phyloP scores from a whole-genome alignment of 2,113 vertebrate genomes.

The Herpailurus yagouaroundi region DNA sequence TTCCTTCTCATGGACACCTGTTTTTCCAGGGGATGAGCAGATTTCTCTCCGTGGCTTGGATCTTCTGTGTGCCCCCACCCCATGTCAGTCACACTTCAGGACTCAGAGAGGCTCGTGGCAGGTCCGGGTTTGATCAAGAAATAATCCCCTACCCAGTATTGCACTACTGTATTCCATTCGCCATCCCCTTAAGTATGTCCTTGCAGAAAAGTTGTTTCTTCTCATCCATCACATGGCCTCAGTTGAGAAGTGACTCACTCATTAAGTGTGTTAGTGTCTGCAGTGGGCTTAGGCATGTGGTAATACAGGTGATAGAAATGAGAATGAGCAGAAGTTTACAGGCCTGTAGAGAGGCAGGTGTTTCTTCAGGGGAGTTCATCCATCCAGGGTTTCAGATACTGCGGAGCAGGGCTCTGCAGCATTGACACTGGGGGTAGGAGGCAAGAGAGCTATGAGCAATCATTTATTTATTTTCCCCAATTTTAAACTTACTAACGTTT shows the following conservation, averaged over 20 bases:
- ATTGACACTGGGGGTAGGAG: neutral
- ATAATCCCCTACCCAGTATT: neutral
- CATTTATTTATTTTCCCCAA: neutral
- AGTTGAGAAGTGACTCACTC: neutral
- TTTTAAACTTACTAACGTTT: neutral
- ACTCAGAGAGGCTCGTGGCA: neutral
- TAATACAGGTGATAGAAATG: neutral
- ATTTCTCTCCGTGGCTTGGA: neutral
- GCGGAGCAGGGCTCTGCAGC: neutral
- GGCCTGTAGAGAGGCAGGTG: neutral
- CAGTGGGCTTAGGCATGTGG: neutral
- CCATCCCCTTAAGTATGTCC: neutral
- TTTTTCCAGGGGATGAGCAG: neutral
- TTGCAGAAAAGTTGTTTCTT: neutral
- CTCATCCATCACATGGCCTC: neutral
- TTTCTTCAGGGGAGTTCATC: neutral
- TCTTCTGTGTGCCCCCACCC: neutral
- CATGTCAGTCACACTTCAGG: neutral
- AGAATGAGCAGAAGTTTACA: neutral
- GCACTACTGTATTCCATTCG: neutral
- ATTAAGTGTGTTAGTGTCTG: neutral
- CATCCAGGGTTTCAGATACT: neutral
- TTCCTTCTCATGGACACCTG: neutral
- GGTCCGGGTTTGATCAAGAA: neutral
- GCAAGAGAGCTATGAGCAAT: neutral